These are phyloP conservation scores for Zaprionus ghesquierei DNA, from an alignment of 1,140 invertebrate species.

Conservation along the genomic window DNA sequence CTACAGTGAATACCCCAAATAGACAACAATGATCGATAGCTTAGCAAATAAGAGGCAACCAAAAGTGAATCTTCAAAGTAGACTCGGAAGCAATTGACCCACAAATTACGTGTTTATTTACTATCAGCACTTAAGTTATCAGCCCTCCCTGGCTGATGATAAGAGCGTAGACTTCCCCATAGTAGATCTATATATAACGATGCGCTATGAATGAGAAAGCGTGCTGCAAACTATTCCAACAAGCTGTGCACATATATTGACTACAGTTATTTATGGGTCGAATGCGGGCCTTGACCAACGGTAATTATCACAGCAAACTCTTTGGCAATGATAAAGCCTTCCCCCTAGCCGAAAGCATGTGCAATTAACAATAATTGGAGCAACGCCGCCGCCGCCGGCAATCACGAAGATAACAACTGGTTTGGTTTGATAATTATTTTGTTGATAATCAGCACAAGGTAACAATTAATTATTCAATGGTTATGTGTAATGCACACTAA, in stretches of 20 bases:
- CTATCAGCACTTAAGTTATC: conserved; percentile 20
- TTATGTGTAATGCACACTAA: not conserved
- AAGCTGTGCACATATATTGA: not conserved
- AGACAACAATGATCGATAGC: not conserved
- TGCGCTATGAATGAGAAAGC: conserved; percentile 26
- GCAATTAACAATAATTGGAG: conserved; percentile 18
- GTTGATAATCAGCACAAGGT: not conserved
- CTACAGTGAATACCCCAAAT: not conserved
- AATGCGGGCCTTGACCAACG: conserved; percentile 28
- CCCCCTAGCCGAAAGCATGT: conserved; percentile 1
- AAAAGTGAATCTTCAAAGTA: not conserved
- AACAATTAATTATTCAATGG: conserved; percentile 17
- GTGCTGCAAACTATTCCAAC: not conserved
- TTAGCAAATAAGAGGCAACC: not conserved
- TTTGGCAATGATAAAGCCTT: conserved; percentile 7
- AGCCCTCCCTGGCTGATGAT: conserved; percentile 21
- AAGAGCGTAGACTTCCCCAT: not conserved
- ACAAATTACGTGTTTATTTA: conserved; percentile 7
- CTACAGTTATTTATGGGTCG: conserved; percentile 26
- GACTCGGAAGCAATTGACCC: conserved; percentile 1
- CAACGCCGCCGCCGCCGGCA: not conserved
- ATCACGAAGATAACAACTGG: conserved; percentile 10
- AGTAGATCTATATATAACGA: not conserved
- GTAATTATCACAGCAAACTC: conserved; percentile 12
- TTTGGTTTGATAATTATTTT: conserved; percentile 12